Evolutionary conservation across 2,888 invertebrate species (phyloP).

Genomic region (Phragmatobia fuliginosa): DNA sequence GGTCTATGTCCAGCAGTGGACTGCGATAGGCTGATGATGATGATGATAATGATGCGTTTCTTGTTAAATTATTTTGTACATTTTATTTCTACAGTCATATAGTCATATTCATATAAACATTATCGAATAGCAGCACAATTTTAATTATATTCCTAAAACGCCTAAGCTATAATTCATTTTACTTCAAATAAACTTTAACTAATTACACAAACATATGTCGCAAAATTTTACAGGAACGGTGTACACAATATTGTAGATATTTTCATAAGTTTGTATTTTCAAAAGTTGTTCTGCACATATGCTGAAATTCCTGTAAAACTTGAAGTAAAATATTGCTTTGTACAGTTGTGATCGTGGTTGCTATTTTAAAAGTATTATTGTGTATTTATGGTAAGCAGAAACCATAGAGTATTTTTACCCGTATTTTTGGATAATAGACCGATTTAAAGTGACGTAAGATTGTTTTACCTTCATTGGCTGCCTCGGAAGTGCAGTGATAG

Average conservation of each 20-base stretch:
- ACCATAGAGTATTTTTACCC: too few species aligned
- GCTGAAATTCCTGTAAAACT: neutral
- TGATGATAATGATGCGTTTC: neutral
- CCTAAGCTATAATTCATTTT: neutral
- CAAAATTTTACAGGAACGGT: conserved; percentile 2
- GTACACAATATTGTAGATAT: neutral
- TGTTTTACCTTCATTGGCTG: too few species aligned
- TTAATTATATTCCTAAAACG: neutral
- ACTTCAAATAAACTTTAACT: neutral
- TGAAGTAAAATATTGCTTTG: neutral
- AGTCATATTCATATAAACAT: neutral
- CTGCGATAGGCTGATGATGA: too few species aligned
- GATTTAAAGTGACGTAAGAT: too few species aligned
- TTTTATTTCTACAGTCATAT: too few species aligned
- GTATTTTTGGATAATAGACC: too few species aligned
- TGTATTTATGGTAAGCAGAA: neutral
- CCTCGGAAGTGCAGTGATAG: too few species aligned
- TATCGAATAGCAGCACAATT: neutral
- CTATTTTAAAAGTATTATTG: neutral
- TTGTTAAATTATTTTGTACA: neutral
- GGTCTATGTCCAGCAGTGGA: too few species aligned
- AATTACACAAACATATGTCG: conserved; percentile 7
- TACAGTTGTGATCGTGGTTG: neutral
- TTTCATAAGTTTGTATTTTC: conserved; percentile 1
- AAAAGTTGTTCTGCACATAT: conserved; percentile 1